Evolutionary conservation across 2,888 invertebrate genomes (phyloP).

Genomic region (Epicampocera succincta): DNA sequence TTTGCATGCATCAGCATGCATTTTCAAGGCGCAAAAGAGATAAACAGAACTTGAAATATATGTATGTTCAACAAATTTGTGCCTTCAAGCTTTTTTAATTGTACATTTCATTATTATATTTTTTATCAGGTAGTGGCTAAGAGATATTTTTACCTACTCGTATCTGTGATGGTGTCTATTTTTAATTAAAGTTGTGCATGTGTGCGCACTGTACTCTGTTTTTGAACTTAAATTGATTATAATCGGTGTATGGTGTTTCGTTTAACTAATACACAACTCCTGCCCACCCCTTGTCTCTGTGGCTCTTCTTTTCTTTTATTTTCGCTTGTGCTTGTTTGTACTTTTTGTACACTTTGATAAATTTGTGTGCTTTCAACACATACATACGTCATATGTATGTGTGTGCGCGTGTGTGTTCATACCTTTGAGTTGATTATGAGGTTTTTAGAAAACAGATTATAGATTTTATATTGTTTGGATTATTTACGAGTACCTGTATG

Average conservation of each 20-base stretch:
- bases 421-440: slow-evolving; percentile 61
- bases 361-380: not conserved
- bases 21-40: not conserved
- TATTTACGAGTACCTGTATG: slow-evolving; percentile 43
- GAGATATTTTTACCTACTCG: slow-evolving; percentile 54
- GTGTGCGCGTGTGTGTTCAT: too few relatives aligned
- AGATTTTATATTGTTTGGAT: slow-evolving; percentile 64
- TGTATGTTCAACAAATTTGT: slow-evolving; percentile 38
- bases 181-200: not conserved
- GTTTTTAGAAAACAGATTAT: slow-evolving; percentile 57
- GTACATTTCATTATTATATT: not conserved
- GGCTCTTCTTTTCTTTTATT: not conserved
- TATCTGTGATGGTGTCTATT: slow-evolving; percentile 47
- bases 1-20: not conserved
- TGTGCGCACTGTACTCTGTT: not conserved
- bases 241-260: not conserved
- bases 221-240: slow-evolving; percentile 6
- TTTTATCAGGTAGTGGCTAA: not conserved
- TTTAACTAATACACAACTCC: slow-evolving; percentile 8
- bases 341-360: not conserved
- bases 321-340: not conserved
- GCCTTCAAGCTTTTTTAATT: slow-evolving; percentile 47
- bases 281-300: too few relatives aligned
- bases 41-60: slow-evolving; percentile 3
- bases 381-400: too few relatives aligned